Evolutionary conservation across 2,888 invertebrate genomes (phyloP), one percentile per base, ranked within the genome.

Genomic region (Noctua comes): DNA sequence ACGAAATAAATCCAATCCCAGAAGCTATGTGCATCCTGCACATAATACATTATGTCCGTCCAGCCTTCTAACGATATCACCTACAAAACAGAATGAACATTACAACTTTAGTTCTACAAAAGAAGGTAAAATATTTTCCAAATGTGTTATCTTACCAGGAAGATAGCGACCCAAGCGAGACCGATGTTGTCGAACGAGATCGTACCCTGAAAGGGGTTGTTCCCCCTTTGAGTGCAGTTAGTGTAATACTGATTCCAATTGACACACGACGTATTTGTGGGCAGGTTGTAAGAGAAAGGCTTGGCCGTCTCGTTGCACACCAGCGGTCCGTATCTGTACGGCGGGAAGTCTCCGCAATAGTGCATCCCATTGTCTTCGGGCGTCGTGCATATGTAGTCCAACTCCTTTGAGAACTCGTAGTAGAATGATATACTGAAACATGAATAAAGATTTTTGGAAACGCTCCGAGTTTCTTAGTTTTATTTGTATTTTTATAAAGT

Each of bases 1-100:
- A 99, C 99, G 97, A 99, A 99, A 97, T 99, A 99, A 89, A 99
- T 99, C 99, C 99, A 99, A 94, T 99, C 99, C 99, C 99, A 99
- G 96, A 99, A 99, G 86, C 99, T 99, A 96, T 99, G 99, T 73
- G 99, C 99, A 95, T 99, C 99, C 97, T 99, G 99, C 86, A 99
- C 99, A 97, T 99, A 99, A 96, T 99, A 99, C 99, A 99, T 99
- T 88, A 99, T 99, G 94, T 99, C 99, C 66, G 99, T 99, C 99
- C 99, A 99, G 83, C 99, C 99, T 97, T 99, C 99, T 90, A 99
- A 97, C 88, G 99, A 99, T 96, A 99, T 99, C 69, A 99, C 99
- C 99, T 99, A 66, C 0, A 87, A 82, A 80, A 40, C 21, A 82
- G 1, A 75, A 75, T 24, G 66, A 65, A 64, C 4, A 68, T 82